phyloP scores from a whole-genome alignment of 2,113 vertebrate species.

The Aegithalos caudatus region DNA sequence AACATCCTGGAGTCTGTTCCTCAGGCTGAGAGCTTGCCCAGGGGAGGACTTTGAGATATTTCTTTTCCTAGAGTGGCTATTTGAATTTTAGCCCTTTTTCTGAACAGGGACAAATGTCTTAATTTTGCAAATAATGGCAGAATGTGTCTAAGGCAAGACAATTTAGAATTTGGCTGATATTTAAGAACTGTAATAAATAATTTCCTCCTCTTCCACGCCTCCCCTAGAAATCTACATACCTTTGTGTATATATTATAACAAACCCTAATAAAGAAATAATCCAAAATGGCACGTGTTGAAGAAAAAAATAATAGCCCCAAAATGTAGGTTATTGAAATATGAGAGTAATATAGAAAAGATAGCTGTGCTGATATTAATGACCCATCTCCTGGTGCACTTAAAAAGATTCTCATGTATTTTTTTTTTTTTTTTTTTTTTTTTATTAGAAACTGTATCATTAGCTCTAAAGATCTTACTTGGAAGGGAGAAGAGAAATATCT shows the following conservation, averaged over 20 bases:
- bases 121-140: conserved; percentile 20
- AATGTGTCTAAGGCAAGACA: not conserved
- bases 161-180: conserved; percentile 67
- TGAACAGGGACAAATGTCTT: not conserved
- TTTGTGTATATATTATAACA: conserved; percentile 73
- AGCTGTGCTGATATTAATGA: conserved; percentile 74
- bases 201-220: not conserved
- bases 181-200: conserved; percentile 73
- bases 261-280: conserved; percentile 76
- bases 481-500: conserved; percentile 45
- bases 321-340: conserved; percentile 81
- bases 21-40: not conserved
- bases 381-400: conserved; percentile 68
- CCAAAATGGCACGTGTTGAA: conserved; percentile 69
- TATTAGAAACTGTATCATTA: conserved; percentile 78
- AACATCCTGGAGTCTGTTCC: not conserved
- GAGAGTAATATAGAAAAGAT: conserved; percentile 79
- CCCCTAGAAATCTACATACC: conserved; percentile 54
- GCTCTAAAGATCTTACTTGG: conserved; percentile 61
- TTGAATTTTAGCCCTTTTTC: not conserved
- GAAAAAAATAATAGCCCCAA: conserved; percentile 17
- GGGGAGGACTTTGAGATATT: not conserved
- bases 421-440: conserved; percentile 81
- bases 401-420: conserved; percentile 74
- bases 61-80: not conserved